Evolutionary conservation across 2,113 vertebrate species (phyloP).

Genomic region (Oceanodroma tethys): DNA sequence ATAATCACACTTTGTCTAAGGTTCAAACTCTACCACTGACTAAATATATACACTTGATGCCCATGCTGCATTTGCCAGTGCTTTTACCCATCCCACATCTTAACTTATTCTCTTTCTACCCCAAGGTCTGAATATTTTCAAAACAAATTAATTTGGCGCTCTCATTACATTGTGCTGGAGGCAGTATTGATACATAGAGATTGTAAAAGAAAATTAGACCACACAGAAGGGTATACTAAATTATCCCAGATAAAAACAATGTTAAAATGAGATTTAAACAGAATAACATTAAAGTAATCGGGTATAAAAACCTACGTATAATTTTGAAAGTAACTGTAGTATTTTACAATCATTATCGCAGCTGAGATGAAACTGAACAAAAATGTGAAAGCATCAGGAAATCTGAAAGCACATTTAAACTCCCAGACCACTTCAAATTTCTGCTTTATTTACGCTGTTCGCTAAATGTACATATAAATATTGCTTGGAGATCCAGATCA

Average conservation of each 20-base stretch:
- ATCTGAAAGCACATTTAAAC: not conserved
- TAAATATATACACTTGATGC: not conserved
- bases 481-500: not conserved
- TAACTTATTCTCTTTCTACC: not conserved
- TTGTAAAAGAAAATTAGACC: constrained; percentile 1
- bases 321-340: not conserved
- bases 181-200: not conserved
- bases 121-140: not conserved
- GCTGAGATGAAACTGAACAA: not conserved
- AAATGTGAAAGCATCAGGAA: not conserved
- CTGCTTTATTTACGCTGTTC: not conserved
- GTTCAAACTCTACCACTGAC: not conserved
- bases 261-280: not conserved
- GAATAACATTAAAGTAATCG: not conserved
- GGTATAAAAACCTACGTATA: not conserved
- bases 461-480: not conserved
- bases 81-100: not conserved
- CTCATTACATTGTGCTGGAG: not conserved
- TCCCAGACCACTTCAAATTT: not conserved
- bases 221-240: not conserved
- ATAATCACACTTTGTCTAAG: not conserved
- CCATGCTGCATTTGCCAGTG: not conserved
- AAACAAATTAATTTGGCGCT: not conserved
- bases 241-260: not conserved
- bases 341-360: not conserved